phyloP scores from a whole-genome alignment of 2,888 invertebrate genomes.

The Lepidochitona cinerea region DNA sequence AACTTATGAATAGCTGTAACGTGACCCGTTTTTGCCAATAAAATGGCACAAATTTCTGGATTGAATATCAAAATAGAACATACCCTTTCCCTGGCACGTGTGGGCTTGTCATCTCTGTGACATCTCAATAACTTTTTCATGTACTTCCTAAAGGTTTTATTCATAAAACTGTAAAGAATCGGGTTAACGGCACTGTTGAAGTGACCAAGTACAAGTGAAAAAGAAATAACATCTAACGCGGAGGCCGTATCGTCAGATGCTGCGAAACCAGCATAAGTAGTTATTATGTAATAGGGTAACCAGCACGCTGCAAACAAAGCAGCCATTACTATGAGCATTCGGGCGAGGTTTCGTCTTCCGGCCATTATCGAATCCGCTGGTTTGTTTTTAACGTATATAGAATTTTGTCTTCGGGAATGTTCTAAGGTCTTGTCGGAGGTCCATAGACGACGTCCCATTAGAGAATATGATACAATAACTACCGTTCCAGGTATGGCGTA shows the following conservation, averaged over 20 bases:
- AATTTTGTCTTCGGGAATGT: conserved; percentile 14
- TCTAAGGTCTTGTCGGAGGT: conserved; percentile 39
- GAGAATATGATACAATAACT: conserved; percentile 67
- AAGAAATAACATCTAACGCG: conserved; percentile 72
- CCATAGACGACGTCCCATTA: conserved; percentile 73
- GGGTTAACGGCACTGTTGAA: conserved; percentile 84
- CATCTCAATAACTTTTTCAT: conserved; percentile 32
- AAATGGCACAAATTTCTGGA: too few species aligned
- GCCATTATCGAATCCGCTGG: conserved; percentile 70
- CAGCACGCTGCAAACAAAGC: conserved; percentile 84
- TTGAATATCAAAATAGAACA: too few species aligned
- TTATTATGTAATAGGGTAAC: conserved; percentile 83
- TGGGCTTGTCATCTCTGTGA: too few species aligned
- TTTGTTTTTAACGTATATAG: conserved; percentile 15
- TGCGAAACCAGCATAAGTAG: conserved; percentile 78
- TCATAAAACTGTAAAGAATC: conserved; percentile 82
- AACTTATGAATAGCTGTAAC: too few species aligned
- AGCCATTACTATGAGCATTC: conserved; percentile 82
- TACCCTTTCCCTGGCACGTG: too few species aligned
- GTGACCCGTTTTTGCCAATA: too few species aligned
- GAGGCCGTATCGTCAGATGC: conserved; percentile 67
- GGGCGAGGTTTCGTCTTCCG: conserved; percentile 82
- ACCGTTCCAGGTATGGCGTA: conserved; percentile 80
- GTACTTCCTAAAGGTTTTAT: conserved; percentile 76
- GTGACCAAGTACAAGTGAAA: conserved; percentile 81